Conservation (phyloP, 2,797 vertebrate species). For the Artibeus lituratus region DNA sequence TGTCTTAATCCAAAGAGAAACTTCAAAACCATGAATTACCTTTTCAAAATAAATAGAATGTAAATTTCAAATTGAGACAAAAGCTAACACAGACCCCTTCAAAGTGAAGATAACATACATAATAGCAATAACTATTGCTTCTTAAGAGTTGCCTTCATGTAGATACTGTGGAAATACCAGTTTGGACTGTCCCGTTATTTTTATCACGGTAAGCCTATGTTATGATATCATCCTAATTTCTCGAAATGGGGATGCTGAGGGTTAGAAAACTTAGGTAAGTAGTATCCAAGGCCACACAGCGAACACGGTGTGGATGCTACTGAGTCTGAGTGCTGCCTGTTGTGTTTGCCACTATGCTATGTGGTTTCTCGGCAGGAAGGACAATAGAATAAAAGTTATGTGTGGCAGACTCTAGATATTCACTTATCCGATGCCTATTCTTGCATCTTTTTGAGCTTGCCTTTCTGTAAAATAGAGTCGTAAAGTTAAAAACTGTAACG, state of each 20-base stretch:
- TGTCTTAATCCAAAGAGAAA: background rate
- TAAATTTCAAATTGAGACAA: background rate
- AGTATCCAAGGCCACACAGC: background rate
- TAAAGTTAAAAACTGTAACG: background rate
- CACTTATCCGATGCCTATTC: background rate
- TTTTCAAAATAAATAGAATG: background rate
- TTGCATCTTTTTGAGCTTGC: background rate
- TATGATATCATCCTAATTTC: background rate
- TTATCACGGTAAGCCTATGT: background rate
- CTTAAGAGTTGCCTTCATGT: background rate
- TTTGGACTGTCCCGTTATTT: background rate
- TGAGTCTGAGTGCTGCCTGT: background rate
- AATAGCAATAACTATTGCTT: background rate
- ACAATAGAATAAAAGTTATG: background rate
- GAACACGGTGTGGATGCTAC: background rate
- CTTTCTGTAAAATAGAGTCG: background rate
- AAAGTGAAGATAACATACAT: background rate
- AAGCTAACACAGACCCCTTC: background rate
- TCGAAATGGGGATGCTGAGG: background rate
- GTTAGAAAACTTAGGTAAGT: background rate
- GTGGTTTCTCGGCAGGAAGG: background rate
- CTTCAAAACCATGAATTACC: background rate
- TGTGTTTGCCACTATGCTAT: background rate
- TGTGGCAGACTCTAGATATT: background rate
- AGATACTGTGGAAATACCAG: background rate